These are phyloP conservation scores for Chlamydotis undulata DNA, from an alignment of 2,113 vertebrate species.

Conservation along the genomic window DNA sequence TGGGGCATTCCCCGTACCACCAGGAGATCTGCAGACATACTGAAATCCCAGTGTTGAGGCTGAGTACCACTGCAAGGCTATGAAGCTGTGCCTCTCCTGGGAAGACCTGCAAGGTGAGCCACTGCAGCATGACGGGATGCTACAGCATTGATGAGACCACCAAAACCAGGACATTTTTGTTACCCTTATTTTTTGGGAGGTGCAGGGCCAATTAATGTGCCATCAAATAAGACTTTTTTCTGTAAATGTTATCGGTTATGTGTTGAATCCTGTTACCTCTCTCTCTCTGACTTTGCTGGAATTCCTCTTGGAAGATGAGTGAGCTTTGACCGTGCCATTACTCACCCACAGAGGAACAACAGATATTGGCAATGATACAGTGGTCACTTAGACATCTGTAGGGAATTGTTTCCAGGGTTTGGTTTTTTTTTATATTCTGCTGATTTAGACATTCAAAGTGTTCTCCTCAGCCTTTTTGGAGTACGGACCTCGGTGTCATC, in stretches of 20 bases:
- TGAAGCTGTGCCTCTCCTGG: neutral
- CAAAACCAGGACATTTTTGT: neutral
- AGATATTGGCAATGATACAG: neutral
- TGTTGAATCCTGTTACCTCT: neutral
- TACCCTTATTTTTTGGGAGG: neutral
- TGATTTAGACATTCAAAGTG: neutral
- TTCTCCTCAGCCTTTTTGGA: neutral
- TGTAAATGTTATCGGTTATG: neutral
- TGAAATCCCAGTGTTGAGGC: neutral
- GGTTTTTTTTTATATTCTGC: neutral
- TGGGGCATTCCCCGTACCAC: neutral
- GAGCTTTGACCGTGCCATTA: neutral
- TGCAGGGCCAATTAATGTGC: neutral
- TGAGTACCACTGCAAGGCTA: fast-evolving
- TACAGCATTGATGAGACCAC: neutral
- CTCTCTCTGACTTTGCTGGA: neutral
- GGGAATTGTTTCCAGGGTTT: neutral
- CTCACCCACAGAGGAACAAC: neutral
- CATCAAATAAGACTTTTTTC: neutral
- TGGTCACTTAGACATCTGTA: neutral
- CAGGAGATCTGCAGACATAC: neutral
- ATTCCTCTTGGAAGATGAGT: neutral
- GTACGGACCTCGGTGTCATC: neutral
- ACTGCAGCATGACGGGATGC: fast-evolving
- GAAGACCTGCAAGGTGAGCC: neutral